Conservation (phyloP, 1,140 invertebrate genomes). For the Drosophila novamexicana region DNA sequence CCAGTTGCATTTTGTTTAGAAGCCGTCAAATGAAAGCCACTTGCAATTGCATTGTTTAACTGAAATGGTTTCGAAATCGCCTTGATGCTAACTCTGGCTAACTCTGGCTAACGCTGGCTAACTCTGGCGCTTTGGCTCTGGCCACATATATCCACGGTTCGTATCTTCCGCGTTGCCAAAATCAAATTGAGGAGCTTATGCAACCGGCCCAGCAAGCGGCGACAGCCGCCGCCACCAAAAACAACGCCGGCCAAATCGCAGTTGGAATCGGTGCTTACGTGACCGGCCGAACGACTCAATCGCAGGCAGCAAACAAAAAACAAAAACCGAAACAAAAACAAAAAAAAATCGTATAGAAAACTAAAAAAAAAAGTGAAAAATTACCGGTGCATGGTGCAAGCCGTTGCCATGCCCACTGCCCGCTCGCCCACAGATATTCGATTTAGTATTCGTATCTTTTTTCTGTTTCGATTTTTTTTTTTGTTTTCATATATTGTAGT, state of each 20-base stretch:
- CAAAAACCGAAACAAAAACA: slow-evolving; percentile 25
- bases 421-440: slow-evolving; percentile 18
- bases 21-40: slow-evolving; percentile 14
- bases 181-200: slow-evolving; percentile 58
- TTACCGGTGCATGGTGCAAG: slow-evolving; percentile 45
- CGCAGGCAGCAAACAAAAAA: slow-evolving; percentile 32
- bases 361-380: slow-evolving; percentile 21
- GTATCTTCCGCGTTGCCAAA: slow-evolving; percentile 69
- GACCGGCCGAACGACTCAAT: slow-evolving; percentile 56
- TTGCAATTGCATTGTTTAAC: slow-evolving; percentile 28
- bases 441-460: slow-evolving; percentile 10
- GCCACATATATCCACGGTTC: slow-evolving; percentile 7
- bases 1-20: slow-evolving; percentile 25
- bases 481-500: slow-evolving; percentile 15
- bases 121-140: slow-evolving; percentile 18
- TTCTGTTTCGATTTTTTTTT: slow-evolving; percentile 11
- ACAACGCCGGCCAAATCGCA: slow-evolving; percentile 34
- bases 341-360: not conserved
- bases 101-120: slow-evolving; percentile 12
- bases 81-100: slow-evolving; percentile 30
- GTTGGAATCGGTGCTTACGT: slow-evolving; percentile 61
- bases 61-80: slow-evolving; percentile 43
- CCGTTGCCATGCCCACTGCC: slow-evolving; percentile 22
- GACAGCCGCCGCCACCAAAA: slow-evolving; percentile 22
- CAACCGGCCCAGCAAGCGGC: slow-evolving; percentile 49